Evolutionary conservation across 2,113 vertebrate genomes (phyloP).

Genomic region (rabbit (Oryctolagus cuniculus)): mOryCun1.1 NC_091434.1:68915001-68915500

Average conservation of each 20-base stretch:
- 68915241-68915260: not conserved
- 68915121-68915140: not conserved
- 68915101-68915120: not conserved
- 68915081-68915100: not conserved
- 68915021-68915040: not conserved
- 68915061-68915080: not conserved
- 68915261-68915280: not conserved
- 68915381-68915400: slow-evolving; percentile 18
- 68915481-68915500: not conserved
- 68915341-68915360: not conserved
- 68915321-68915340: not conserved
- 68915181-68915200: not conserved
- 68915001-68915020: not conserved
- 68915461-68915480: not conserved
- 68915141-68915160: not conserved
- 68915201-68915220: not conserved
- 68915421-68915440: not conserved
- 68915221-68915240: not conserved
- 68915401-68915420: slow-evolving; percentile 34
- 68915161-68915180: slow-evolving; percentile 11
- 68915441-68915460: not conserved
- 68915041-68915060: not conserved
- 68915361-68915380: not conserved
- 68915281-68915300: not conserved
- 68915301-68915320: not conserved